Base-by-base conservation (phyloP, 2,113 vertebrate species). In the Neolamprologus devosi region DNA sequence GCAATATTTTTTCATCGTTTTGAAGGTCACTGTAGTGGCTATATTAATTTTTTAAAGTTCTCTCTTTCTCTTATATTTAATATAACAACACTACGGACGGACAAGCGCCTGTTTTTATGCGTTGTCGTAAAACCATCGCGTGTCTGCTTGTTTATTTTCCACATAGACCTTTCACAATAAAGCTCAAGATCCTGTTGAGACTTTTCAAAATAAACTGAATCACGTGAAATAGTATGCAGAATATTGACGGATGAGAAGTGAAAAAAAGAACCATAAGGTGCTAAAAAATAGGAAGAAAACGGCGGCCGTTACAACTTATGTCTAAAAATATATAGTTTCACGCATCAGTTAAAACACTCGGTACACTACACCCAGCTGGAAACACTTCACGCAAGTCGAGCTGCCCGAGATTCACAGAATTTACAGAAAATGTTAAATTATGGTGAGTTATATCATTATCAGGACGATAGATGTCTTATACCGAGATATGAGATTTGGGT, bases 181-280 rank as follows among this genome's bases (percentile, higher is more conserved):
- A 26, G 23, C 54, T 26, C 21, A 8, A 57, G 54, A 57, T 26
- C 54, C 7, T 26, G 54, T 57, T 26, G 23, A 57, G 54, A 26
- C 23, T 26, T 57, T 57, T 57, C 0, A 26, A 57, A 26, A 26
- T 8, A 57, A 57, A 57, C 12, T 8, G 54, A 57, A 57, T 57
- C 23, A 26, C 1, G 0, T 57, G 54, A 57, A 57, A 14, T 5
- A 8, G 54, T 8, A 14, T 26, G 23, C 23, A 57, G 54, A 57
- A 0, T 57, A 0, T 57, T 57, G 0, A 8, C 0, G 4, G 54
- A 55, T 55, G 54, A 57, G 54, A 5, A 26, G 21, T 4, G n/a
- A 21, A 57, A 57, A 14, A 14, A 0, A 26, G 12, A 57, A 8
- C 21, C 21, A 14, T 8, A 3, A 5, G 53, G 12, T 57, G 54